A percentile compares a stretch with the other conserved stretches of the same genome.
These are phyloP conservation scores for Typhlichthys subterraneus DNA, from an alignment of 2,797 vertebrate species.

Conservation along the genomic window DNA sequence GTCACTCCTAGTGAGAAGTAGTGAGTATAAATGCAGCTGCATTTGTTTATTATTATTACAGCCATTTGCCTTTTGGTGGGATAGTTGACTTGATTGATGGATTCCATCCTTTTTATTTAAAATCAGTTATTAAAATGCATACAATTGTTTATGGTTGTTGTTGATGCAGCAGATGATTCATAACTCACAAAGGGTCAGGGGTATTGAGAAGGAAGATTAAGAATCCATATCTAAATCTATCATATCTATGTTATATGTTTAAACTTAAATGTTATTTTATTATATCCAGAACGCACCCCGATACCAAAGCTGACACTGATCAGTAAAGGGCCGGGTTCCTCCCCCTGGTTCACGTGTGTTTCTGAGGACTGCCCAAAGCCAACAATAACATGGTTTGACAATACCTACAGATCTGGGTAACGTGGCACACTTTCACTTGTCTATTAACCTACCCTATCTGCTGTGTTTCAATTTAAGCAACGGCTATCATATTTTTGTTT, in stretches of 20 bases:
- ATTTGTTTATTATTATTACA: too few relatives aligned
- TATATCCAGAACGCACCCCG: slow-evolving; percentile 55
- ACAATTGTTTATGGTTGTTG: too few relatives aligned
- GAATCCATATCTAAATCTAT: neutral
- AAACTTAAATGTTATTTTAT: slow-evolving; percentile 7
- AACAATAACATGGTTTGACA: slow-evolving; percentile 69
- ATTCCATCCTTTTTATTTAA: neutral
- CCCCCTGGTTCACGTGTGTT: slow-evolving; percentile 54
- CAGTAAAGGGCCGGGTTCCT: fast-evolving
- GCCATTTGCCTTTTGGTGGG: too few relatives aligned
- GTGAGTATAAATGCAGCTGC: slow-evolving; percentile 41
- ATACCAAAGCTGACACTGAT: slow-evolving; percentile 57
- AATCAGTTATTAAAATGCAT: neutral
- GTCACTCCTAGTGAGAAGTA: slow-evolving; percentile 69
- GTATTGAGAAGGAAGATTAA: too few relatives aligned
- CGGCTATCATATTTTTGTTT: neutral
- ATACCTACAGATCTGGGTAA: slow-evolving; percentile 43
- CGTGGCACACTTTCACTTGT: slow-evolving; percentile 6
- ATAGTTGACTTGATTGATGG: neutral
- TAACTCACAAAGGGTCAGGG: too few relatives aligned
- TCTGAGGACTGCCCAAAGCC: slow-evolving; percentile 80
- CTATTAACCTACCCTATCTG: neutral
- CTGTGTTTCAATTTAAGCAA: too few relatives aligned
- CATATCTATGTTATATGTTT: neutral
- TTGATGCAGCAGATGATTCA: too few relatives aligned